Evolutionary conservation across 1,140 invertebrate species (phyloP).

Genomic region (Calliphora vicina): DNA sequence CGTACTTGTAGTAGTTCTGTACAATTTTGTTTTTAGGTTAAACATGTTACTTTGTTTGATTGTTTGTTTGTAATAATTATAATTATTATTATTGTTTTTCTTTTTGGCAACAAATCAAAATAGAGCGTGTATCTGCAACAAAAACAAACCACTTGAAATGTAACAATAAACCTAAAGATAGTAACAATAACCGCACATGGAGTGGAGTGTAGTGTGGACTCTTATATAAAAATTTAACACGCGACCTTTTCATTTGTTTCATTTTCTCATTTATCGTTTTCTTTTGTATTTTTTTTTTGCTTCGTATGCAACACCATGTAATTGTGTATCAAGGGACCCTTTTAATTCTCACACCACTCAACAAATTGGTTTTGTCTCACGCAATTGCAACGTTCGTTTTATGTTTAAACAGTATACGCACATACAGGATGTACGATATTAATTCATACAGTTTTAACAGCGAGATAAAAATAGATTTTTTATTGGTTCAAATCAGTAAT

Average conservation of each 20-base stretch:
- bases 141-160: conserved; percentile 12
- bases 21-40: not conserved
- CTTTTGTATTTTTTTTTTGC: not conserved
- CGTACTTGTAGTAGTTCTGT: not conserved
- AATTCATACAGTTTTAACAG: not conserved
- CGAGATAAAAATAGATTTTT: too few species aligned
- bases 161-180: not conserved
- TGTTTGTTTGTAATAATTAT: conserved; percentile 22
- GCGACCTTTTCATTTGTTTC: conserved; percentile 24
- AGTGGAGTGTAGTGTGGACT: not conserved
- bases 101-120: conserved; percentile 33
- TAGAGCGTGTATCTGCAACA: not conserved
- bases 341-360: conserved; percentile 34
- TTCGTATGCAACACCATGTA: conserved; percentile 22
- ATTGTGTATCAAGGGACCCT: conserved; percentile 21
- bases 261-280: not conserved
- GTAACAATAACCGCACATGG: not conserved
- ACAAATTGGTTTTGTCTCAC: conserved; percentile 33
- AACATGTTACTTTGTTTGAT: not conserved
- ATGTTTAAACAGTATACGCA: conserved; percentile 6
- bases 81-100: not conserved
- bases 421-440: not conserved
- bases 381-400: conserved; percentile 29
- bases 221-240: conserved; percentile 16
- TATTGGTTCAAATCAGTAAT: too few species aligned